Conservation (phyloP, 2,113 vertebrate species). For the Ceyx cyanopectus region DNA sequence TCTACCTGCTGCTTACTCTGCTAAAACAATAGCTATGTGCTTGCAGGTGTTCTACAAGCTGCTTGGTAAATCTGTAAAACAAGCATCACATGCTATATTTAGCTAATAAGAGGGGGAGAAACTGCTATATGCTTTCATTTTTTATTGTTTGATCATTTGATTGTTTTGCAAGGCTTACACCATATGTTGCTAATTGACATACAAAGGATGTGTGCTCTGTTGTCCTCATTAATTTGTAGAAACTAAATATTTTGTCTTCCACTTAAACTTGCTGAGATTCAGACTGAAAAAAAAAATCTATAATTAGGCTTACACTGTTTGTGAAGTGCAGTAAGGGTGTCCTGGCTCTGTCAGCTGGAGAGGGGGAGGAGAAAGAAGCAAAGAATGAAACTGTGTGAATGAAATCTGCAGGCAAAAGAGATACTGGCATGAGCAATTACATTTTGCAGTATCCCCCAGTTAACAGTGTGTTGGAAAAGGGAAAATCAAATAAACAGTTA, state of each 20-base stretch:
- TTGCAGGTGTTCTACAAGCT: constrained; percentile 78
- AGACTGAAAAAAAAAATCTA: not conserved
- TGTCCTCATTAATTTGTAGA: constrained; percentile 68
- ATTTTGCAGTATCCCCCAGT: constrained; percentile 13
- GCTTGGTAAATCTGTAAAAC: constrained; percentile 43
- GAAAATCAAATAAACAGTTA: constrained; percentile 19
- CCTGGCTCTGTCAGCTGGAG: not conserved
- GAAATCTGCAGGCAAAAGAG: constrained; percentile 18
- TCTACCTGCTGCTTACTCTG: not conserved
- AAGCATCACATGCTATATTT: not conserved
- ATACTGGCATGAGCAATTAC: not conserved
- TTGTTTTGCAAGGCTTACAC: constrained; percentile 54
- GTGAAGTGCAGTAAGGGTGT: constrained; percentile 6
- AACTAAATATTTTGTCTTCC: constrained; percentile 68
- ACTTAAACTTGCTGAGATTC: constrained; percentile 37
- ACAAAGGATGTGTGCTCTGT: constrained; percentile 48
- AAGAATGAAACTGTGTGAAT: not conserved
- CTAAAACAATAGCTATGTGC: not conserved
- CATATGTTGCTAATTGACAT: constrained; percentile 72
- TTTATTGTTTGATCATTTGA: constrained; percentile 65
- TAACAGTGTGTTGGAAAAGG: not conserved
- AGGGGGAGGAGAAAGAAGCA: constrained; percentile 38
- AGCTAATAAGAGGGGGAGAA: constrained; percentile 1
- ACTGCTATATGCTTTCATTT: constrained; percentile 29
- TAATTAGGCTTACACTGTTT: constrained; percentile 56